Evolutionary conservation across 1,140 invertebrate genomes (phyloP), one percentile per base, ranked within the genome.

Genomic region (Phortica variegata): DNA sequence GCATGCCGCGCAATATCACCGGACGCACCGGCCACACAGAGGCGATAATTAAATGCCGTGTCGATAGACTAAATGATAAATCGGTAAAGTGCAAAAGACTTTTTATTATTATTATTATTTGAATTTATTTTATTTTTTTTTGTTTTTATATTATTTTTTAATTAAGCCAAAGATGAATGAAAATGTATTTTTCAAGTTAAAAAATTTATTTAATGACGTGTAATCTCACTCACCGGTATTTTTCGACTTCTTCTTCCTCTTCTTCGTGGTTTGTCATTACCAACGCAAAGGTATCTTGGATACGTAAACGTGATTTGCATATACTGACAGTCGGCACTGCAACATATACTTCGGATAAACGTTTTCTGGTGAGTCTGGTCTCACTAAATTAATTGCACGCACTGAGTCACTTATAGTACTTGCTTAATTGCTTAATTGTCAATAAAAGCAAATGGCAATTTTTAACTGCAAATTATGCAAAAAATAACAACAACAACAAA

Each of bases 1-100:
- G 86, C 66, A 86, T 90, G 53, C 82, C 86, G 33, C 79, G 87
- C 34, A 90, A 91, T 78, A 86, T 91, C 51, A 90, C 89, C 31
- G 89, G 87, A 15, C 85, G 88, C 51, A 87, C 90, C 41, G 87
- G 88, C 17, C 87, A 90, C 75, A 88, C 87, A 47, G 88, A 89
- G 37, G 88, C 88, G 29, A 89, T 90, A 77, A 80, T 91, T 61
- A 87, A 90, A 76, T 91, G 89, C 77, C 81, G 87, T 60, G 88
- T 91, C 58, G 84, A 89, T 78, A 86, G 89, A 59, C 81, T 90
- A 10, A 86, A 88, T 41, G 89, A 91, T 77, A 90, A 90, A 79
- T 87, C 87, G 78, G 88, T 90, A 76, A 87, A 26, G 10, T 26
- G 23, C 23, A 26, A 26, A 26, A 26, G n/a, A n/a, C n/a, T n/a